A percentile compares a stretch with the other conserved stretches of the same genome.
These are phyloP conservation scores for Darevskia nairensis DNA, from an alignment of 2,797 vertebrate species.

Conservation along the genomic window DNA sequence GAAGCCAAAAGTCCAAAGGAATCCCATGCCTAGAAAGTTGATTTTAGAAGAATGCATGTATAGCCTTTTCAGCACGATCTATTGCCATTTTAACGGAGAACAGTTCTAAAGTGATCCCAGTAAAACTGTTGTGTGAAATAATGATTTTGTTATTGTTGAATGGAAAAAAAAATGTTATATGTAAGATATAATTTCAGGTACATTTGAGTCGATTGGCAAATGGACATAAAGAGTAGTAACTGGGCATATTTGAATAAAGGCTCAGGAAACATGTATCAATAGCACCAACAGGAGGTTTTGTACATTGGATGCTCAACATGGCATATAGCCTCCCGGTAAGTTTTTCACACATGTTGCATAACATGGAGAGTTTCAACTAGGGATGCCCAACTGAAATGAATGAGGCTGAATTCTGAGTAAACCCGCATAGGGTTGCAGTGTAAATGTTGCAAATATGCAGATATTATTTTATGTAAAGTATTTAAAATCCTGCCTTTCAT, in stretches of 20 bases:
- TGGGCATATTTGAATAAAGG: not conserved
- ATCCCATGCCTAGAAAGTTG: not conserved
- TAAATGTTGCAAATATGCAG: not conserved
- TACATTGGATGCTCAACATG: not conserved
- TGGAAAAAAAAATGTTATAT: not conserved
- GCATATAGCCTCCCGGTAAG: not conserved
- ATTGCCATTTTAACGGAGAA: not conserved
- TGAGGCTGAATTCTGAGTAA: too few species aligned
- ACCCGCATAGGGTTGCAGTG: not conserved
- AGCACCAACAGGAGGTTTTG: not conserved
- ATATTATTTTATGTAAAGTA: not conserved
- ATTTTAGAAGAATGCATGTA: conserved; percentile 4
- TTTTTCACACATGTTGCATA: too few species aligned
- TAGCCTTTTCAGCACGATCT: not conserved
- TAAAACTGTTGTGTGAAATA: not conserved
- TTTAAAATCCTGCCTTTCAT: too few species aligned
- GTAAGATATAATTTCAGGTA: not conserved
- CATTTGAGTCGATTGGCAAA: not conserved
- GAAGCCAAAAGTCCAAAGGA: not conserved
- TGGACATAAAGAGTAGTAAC: not conserved
- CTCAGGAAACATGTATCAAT: not conserved
- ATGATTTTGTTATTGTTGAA: not conserved
- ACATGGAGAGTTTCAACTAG: too few species aligned
- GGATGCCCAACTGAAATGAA: not conserved
- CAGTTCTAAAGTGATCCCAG: not conserved